Evolutionary conservation across 2,888 invertebrate species (phyloP), one percentile per base, ranked within the genome.

Genomic region (Sussaba pulchella): DNA sequence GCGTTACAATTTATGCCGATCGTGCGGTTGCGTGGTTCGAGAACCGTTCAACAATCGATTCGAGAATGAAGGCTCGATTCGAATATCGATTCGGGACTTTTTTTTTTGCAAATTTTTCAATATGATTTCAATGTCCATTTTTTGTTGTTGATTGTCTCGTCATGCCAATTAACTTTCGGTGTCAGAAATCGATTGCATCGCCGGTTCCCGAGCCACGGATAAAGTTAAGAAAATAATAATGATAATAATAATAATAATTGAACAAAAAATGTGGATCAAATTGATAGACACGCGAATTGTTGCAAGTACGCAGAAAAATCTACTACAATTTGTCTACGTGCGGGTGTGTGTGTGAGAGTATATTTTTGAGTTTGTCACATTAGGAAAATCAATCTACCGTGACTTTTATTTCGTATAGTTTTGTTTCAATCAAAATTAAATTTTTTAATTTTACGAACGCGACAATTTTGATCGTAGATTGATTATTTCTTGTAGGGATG

Each of bases 311-410:
- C 2, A n/a, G n/a, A n/a, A n/a, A n/a, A n/a, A n/a, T n/a, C n/a
- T n/a, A n/a, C n/a, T n/a, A n/a, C n/a, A n/a, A n/a, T n/a, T n/a
- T n/a, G n/a, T n/a, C n/a, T n/a, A n/a, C n/a, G n/a, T n/a, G n/a
- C n/a, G n/a, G n/a, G n/a, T n/a, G n/a, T n/a, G n/a, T n/a, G n/a
- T n/a, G n/a, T n/a, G n/a, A n/a, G n/a, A n/a, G n/a, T 50, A 54
- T 14, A 54, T 12, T 54, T 21, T 41, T 63, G 72, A 82, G 71
- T 81, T 76, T 83, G 78, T 84, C 83, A 84, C 82, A 81, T 84
- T n/a, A n/a, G 82, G 83, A 85, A 87, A 85, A 85, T 85, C 81
- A n/a, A n/a, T n/a, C n/a, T n/a, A n/a, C n/a, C n/a, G n/a, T n/a
- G n/a, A n/a, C n/a, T n/a, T n/a, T n/a, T n/a, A n/a, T n/a, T n/a